phyloP scores from a whole-genome alignment of 2,888 invertebrate species.

The Chrysolina oricalcia region DNA sequence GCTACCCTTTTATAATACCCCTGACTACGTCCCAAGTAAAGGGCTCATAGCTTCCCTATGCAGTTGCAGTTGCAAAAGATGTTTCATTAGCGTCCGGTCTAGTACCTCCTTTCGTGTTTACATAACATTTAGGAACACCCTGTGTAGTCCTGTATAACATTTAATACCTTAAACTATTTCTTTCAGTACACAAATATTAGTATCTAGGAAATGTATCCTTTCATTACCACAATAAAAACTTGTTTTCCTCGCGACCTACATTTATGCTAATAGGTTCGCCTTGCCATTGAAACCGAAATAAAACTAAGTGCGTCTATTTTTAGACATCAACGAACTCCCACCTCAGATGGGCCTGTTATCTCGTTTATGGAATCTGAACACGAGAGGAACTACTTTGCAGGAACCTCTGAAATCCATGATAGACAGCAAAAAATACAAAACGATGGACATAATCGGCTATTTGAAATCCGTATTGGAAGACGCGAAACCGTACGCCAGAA shows the following conservation, averaged over 20 bases:
- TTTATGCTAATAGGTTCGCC: too few species aligned
- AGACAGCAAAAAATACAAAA: conserved; percentile 93
- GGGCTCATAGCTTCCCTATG: too few species aligned
- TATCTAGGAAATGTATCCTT: background rate
- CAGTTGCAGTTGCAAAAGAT: too few species aligned
- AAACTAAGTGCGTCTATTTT: conserved; percentile 56
- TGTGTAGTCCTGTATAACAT: too few species aligned
- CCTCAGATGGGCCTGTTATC: conserved; percentile 95
- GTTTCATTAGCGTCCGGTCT: too few species aligned
- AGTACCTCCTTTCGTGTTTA: too few species aligned
- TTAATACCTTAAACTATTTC: too few species aligned
- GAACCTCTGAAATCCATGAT: conserved; percentile 95
- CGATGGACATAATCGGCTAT: conserved; percentile 95
- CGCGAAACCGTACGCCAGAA: conserved; percentile 93
- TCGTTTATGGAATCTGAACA: conserved; percentile 96
- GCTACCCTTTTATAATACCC: too few species aligned
- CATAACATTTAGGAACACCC: too few species aligned
- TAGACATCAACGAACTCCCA: conserved; percentile 90
- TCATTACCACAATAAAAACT: background rate
- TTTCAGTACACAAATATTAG: too few species aligned
- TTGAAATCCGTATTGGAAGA: conserved; percentile 91
- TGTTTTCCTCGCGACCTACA: background rate
- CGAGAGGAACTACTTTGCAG: conserved; percentile 89
- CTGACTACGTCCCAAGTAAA: too few species aligned
- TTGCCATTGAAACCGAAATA: conserved; percentile 12